Base-by-base conservation (phyloP, 2,797 vertebrate species). In the Spea hammondii region DNA sequence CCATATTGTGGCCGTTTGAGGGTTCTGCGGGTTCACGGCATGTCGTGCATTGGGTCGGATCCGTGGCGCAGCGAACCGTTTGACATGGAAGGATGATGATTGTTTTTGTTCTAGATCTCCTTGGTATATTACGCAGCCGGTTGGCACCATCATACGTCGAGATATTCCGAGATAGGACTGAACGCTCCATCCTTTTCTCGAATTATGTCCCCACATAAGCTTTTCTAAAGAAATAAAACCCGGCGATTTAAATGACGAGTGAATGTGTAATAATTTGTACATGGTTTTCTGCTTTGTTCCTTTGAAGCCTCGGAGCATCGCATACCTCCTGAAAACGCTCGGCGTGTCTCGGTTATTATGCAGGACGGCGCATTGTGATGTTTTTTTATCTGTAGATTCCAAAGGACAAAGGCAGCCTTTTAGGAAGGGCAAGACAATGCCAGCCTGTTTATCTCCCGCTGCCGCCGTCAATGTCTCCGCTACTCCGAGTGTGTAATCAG, bases 341-440 rank as follows among this genome's bases (percentile, higher is more conserved):
- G n/a, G 5, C 10, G 67, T 8, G 48, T 47, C 8, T 32, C 47
- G 4, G 51, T 55, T 11, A 46, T 55, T 53, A 71, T 71, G 51
- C 69, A 45, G 32, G 13, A 53, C 49, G 50, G n/a, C 14, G 68
- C 8, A 45, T 55, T 49, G 69, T 71, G 12, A 55, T 12, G 12
- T 5, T 46, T 1, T 53, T 72, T 67, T 79, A 65, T 79, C 62
- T 55, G 68, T 54, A 65, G 49, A 67, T 72, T 55, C 51, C 59
- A 53, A 73, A 79, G 77, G 70, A 79, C 77, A 59, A 66, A 67
- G 45, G 5, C 1, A 5, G 48, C 46, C 78, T 79, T 78, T 32
- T 65, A 49, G 70, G 68, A 73, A 79, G 77, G 77, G 65, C 70
- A 59, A 51, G 51, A 67, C 62, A 59, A 66, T 50, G 13, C 6